phyloP scores from a whole-genome alignment of 2,888 invertebrate genomes.

The Trachelus troglodyta region DNA sequence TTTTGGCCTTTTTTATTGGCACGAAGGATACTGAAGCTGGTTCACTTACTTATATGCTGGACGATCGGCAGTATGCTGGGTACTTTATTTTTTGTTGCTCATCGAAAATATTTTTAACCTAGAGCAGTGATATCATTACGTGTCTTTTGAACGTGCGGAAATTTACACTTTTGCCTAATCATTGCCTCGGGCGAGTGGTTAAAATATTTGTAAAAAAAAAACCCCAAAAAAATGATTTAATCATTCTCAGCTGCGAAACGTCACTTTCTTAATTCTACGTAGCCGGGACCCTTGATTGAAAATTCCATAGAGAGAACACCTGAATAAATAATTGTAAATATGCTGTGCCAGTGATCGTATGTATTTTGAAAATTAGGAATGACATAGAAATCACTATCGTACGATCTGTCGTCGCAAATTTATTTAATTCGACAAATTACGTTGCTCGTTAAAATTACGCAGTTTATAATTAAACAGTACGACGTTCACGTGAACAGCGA shows the following conservation, averaged over 20 bases:
- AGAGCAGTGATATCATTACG: not conserved
- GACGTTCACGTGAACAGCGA: not conserved
- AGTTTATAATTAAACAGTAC: not conserved
- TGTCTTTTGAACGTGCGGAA: not conserved
- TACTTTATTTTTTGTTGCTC: not conserved
- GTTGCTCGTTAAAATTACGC: too few relatives aligned
- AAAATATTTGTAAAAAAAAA: not conserved
- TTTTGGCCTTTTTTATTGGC: not conserved
- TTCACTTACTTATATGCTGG: too few relatives aligned
- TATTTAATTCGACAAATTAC: not conserved
- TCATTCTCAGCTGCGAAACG: not conserved
- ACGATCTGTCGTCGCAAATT: not conserved
- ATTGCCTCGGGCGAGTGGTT: not conserved
- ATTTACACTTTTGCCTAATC: not conserved
- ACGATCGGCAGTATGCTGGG: not conserved
- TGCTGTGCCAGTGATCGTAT: not conserved
- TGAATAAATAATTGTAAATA: not conserved
- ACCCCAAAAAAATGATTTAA: not conserved
- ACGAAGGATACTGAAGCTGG: not conserved
- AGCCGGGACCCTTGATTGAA: too few relatives aligned
- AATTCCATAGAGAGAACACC: not conserved
- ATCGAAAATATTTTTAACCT: not conserved
- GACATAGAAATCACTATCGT: not conserved
- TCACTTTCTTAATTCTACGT: not conserved
- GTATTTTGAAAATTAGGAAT: not conserved